phyloP scores from a whole-genome alignment of 1,140 invertebrate genomes.

The Tribolium castaneum region DNA sequence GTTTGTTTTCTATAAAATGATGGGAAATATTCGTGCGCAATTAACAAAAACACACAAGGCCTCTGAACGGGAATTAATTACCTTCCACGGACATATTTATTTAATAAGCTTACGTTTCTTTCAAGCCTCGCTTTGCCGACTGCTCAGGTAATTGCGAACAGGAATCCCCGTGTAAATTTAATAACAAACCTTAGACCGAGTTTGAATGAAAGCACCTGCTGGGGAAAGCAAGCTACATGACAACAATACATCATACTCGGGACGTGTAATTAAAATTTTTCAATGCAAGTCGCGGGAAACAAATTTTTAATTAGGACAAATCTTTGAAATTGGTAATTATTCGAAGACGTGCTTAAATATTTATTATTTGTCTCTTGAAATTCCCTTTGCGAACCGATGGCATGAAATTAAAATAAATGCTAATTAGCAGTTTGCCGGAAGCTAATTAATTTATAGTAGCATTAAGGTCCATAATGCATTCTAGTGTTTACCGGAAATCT shows the following conservation, averaged over 20 bases:
- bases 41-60: conserved; percentile 8
- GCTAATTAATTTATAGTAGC: conserved; percentile 33
- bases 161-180: conserved; percentile 18
- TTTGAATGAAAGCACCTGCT: not conserved
- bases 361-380: not conserved
- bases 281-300: not conserved
- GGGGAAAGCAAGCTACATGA: not conserved
- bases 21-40: not conserved
- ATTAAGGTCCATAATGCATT: conserved; percentile 34
- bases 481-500: conserved; percentile 27
- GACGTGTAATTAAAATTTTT: conserved; percentile 8
- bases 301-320: not conserved
- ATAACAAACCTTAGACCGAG: not conserved
- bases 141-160: conserved; percentile 8
- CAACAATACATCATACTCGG: not conserved
- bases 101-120: conserved; percentile 30
- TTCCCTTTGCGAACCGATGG: not conserved
- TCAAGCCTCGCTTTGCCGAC: not conserved
- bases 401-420: conserved; percentile 22
- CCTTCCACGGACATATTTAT: not conserved
- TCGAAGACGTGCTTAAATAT: no score
- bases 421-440: conserved; percentile 17
- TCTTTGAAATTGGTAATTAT: no score
- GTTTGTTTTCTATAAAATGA: conserved; percentile 2
- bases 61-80: conserved; percentile 10